Evolutionary conservation across 2,113 vertebrate species (phyloP), one percentile per base, ranked within the genome.

Genomic region (Corythornis vintsioides): DNA sequence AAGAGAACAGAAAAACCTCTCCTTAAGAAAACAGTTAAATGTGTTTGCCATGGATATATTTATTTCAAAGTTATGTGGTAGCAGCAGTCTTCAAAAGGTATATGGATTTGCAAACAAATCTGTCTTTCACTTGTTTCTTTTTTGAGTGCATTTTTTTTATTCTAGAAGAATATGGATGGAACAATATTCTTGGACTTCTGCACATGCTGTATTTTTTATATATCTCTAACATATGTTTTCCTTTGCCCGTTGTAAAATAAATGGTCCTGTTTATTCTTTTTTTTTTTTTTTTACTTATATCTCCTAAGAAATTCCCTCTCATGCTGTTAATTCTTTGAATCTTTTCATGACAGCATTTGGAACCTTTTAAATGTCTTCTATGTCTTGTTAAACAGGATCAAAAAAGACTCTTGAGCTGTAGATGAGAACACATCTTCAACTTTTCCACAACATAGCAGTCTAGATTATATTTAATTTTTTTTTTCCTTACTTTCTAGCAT

Each of bases 181-280:
- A 91, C 84, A 1, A 6, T 60, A n/a, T 43, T 67, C 63, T 80
- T 89, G 75, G 82, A 66, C 48, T 89, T 93, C 59, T 56, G 47
- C 10, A 20, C 8, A 33, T 31, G 9, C 28, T 89, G 11, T 35
- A 42, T 91, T 77, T 91, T 77, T 88, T 86, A 48, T 90, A 66
- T 92, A 43, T 60, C 18, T 94, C 56, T 88, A 80, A 74, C 86
- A 92, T 77, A 88, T 89, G 89, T 91, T 92, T 90, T 91, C 96
- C 89, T 96, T 83, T 82, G 86, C 60, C 78, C 26, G 43, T 89
- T 94, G 95, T 92, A 96, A 96, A 96, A 94, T 92, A 95, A 92
- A 95, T 95, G 84, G 15, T 80, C 89, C 91, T 91, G 64, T 90
- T 94, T 96, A 89, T 95, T 87, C 25, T 83, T 88, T 86, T 72